Evolutionary conservation across 2,113 vertebrate species (phyloP).

Genomic region (Poeciliopsis occidentalis): DNA sequence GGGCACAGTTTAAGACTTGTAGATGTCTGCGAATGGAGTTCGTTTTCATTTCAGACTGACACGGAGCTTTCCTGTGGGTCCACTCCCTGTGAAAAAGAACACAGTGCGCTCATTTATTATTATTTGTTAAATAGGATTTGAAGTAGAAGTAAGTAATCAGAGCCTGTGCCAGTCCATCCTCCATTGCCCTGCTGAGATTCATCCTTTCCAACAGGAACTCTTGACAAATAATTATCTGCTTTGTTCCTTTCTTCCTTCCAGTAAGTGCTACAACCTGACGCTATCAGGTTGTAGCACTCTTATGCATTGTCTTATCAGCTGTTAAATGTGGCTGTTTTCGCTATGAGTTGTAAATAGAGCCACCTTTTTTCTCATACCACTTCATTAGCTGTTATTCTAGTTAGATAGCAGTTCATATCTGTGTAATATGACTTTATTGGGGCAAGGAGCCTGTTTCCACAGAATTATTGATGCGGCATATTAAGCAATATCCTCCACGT

Average conservation of each 20-base stretch:
- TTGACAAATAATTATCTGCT: conserved; percentile 61
- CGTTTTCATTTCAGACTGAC: no score
- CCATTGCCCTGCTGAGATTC: conserved; percentile 9
- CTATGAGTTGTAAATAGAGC: conserved; percentile 13
- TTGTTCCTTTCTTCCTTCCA: conserved; percentile 56
- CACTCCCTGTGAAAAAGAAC: neutral
- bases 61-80: neutral
- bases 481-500: neutral
- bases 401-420: neutral
- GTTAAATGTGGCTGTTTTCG: conserved; percentile 3
- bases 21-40: neutral
- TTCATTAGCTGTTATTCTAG: conserved; percentile 7
- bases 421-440: neutral
- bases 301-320: conserved; percentile 22
- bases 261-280: conserved; percentile 68
- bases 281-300: conserved; percentile 21
- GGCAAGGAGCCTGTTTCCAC: conserved; percentile 7
- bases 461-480: conserved; percentile 13
- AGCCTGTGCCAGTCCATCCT: conserved; percentile 4
- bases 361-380: neutral
- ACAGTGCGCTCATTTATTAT: neutral
- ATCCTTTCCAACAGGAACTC: conserved; percentile 41
- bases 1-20: neutral
- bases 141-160: neutral
- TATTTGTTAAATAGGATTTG: neutral